Evolutionary conservation across 2,888 invertebrate species (phyloP).

Genomic region (Lapara coniferarum): DNA sequence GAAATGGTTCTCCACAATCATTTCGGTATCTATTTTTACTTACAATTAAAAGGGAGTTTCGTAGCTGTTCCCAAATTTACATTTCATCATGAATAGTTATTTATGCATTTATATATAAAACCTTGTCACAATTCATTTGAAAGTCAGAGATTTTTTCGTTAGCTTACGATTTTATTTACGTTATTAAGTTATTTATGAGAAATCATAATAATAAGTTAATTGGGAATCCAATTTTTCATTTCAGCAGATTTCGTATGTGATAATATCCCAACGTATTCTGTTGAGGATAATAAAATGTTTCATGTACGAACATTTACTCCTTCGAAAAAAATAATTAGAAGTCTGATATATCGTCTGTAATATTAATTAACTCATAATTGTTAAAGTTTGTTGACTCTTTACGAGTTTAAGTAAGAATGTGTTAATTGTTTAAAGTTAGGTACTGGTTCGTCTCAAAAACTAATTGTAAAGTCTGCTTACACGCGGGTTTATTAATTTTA

Average conservation of each 20-base stretch:
- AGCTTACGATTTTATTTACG: not conserved
- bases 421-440: conserved; percentile 1
- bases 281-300: conserved; percentile 6
- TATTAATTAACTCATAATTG: conserved; percentile 5
- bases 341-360: not conserved
- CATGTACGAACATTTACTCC: too few relatives aligned
- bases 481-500: not conserved
- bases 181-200: not conserved
- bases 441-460: not conserved
- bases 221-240: not conserved
- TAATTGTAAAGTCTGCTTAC: not conserved
- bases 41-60: not conserved
- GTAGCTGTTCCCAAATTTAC: not conserved
- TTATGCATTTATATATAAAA: not conserved
- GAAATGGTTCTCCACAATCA: conserved; percentile 31
- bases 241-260: not conserved
- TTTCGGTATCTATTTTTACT: conserved; percentile 31
- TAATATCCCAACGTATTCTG: not conserved
- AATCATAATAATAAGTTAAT: not conserved
- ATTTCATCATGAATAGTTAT: not conserved
- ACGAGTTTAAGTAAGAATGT: not conserved
- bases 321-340: conserved; percentile 2
- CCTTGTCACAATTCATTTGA: not conserved
- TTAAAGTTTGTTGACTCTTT: conserved; percentile 16
- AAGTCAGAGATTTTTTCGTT: not conserved